Percentiles rank a stretch among this genome's conserved stretches.
Evolutionary conservation across 2,113 vertebrate genomes (phyloP).

Genomic region (Trematomus loennbergii): DNA sequence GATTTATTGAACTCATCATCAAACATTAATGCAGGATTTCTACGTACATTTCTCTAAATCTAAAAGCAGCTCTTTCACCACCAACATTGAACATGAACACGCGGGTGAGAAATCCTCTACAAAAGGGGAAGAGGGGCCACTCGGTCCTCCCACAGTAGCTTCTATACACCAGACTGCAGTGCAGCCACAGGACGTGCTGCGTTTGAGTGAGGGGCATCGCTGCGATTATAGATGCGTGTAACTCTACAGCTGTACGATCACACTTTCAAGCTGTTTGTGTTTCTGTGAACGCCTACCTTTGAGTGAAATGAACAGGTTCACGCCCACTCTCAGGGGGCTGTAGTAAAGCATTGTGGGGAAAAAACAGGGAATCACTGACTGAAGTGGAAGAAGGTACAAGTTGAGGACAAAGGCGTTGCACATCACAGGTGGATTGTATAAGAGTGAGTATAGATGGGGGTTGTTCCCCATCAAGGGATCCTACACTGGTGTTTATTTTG

Average conservation of each 20-base stretch:
- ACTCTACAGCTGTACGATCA: conserved; percentile 43
- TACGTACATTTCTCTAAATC: not conserved
- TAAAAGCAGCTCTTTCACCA: not conserved
- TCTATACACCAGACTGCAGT: not conserved
- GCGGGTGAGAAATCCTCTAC: not conserved
- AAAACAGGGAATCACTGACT: conserved; percentile 45
- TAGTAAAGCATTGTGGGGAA: conserved; percentile 68
- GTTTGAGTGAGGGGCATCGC: conserved; percentile 10
- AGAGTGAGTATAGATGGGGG: conserved; percentile 1
- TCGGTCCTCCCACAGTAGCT: not conserved
- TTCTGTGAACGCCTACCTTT: conserved; percentile 60
- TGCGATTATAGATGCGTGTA: conserved; percentile 10
- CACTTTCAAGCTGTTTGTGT: conserved; percentile 39
- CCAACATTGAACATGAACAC: not conserved
- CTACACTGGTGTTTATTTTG: not conserved
- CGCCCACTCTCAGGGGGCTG: conserved; percentile 60
- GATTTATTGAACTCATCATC: not conserved
- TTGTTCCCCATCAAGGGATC: not conserved
- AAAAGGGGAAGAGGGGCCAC: not conserved
- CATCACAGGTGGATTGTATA: conserved; percentile 44
- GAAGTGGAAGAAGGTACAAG: conserved; percentile 32
- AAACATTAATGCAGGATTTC: not conserved
- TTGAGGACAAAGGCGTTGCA: conserved; percentile 45
- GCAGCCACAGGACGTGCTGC: conserved; percentile 20
- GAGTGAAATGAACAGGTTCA: conserved; percentile 58